phyloP scores from a whole-genome alignment of 2,113 vertebrate species.

The Otolemur garnettii region DNA sequence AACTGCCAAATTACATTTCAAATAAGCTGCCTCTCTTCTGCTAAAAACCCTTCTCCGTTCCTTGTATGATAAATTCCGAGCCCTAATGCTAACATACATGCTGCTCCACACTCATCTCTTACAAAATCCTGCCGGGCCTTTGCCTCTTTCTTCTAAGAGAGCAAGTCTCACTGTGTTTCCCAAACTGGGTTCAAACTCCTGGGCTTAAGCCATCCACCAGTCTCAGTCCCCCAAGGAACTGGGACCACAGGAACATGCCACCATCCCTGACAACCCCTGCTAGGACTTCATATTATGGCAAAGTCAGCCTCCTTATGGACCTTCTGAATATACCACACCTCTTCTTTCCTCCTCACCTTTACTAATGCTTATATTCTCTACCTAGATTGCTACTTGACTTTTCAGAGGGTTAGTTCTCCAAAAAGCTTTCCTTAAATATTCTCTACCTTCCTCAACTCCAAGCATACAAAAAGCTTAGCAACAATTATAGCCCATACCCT shows the following conservation, averaged over 20 bases:
- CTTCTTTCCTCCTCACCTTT: neutral
- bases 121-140: neutral
- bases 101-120: neutral
- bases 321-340: neutral
- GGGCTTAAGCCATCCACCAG: too few relatives aligned
- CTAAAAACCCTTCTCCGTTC: constrained; percentile 14
- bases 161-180: too few relatives aligned
- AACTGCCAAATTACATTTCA: constrained; percentile 45
- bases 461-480: neutral
- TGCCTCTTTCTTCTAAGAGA: too few relatives aligned
- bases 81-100: neutral
- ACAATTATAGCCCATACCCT: neutral
- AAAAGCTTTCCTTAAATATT: constrained; percentile 26
- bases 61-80: neutral
- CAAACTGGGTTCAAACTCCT: too few relatives aligned
- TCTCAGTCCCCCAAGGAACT: too few relatives aligned
- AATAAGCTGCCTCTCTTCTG: neutral
- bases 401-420: neutral
- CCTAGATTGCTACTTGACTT: neutral
- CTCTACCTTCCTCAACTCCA: neutral
- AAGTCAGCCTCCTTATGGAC: neutral
- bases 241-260: too few relatives aligned
- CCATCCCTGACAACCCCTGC: too few relatives aligned
- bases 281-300: neutral
- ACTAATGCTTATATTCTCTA: neutral